These are phyloP conservation scores for Rhyacophila brunnea DNA, from an alignment of 1,140 invertebrate genomes.

Conservation along the genomic window DNA sequence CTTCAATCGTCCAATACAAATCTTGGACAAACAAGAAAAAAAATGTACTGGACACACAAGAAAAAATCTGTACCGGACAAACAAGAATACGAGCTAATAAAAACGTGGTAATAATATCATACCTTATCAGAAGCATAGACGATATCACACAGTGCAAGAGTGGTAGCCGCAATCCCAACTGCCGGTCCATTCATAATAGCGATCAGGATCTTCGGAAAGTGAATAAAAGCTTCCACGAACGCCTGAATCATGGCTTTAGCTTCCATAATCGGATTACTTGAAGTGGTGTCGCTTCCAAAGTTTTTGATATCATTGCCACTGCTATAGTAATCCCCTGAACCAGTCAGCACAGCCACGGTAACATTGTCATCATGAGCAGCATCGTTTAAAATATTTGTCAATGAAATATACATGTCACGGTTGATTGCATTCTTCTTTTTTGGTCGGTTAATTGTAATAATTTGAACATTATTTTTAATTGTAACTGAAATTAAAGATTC, in stretches of 20 bases:
- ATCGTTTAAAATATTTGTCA: slow-evolving; percentile 65
- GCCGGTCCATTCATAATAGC: slow-evolving; percentile 91
- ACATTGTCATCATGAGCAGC: slow-evolving; percentile 65
- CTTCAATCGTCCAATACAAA: too few relatives aligned
- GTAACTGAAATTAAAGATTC: slow-evolving; percentile 38
- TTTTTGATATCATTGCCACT: slow-evolving; percentile 83
- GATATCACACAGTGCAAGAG: slow-evolving; percentile 81
- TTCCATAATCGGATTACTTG: slow-evolving; percentile 34
- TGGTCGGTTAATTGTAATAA: slow-evolving; percentile 73
- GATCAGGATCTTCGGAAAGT: slow-evolving; percentile 86
- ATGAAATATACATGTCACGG: slow-evolving; percentile 65
- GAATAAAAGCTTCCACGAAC: slow-evolving; percentile 79
- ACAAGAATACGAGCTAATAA: too few relatives aligned
- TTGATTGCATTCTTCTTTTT: slow-evolving; percentile 78
- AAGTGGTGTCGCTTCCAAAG: slow-evolving; percentile 13
- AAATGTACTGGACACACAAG: too few relatives aligned
- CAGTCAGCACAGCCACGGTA: slow-evolving; percentile 69
- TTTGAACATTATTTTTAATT: slow-evolving; percentile 41
- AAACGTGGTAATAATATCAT: too few relatives aligned
- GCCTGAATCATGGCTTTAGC: slow-evolving; percentile 50
- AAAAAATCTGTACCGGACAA: too few relatives aligned
- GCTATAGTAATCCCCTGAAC: slow-evolving; percentile 76
- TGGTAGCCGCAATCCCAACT: slow-evolving; percentile 86
- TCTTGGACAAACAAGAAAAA: too few relatives aligned
- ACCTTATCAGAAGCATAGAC: slow-evolving; percentile 81